phyloP scores from a whole-genome alignment of 2,113 vertebrate genomes.

The Egretta garzetta region DNA sequence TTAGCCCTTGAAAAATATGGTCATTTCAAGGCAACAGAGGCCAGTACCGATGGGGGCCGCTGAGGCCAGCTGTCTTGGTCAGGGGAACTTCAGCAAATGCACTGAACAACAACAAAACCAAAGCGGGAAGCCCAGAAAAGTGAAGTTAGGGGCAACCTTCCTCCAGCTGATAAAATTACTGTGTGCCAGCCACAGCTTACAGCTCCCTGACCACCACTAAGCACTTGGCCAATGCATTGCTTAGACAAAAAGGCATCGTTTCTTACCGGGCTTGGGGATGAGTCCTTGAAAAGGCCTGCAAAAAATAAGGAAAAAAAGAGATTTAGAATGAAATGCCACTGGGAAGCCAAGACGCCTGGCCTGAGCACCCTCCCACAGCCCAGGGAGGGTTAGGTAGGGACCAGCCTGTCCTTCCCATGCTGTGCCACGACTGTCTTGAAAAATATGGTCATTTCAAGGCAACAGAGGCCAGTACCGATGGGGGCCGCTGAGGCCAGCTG shows the following conservation, averaged over 20 bases:
- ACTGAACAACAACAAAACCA: neutral
- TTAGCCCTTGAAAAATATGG: neutral
- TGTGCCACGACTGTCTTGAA: accelerated
- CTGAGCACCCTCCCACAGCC: accelerated
- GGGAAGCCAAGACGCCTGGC: neutral
- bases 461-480: too few species aligned
- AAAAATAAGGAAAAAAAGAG: slow-evolving; percentile 39
- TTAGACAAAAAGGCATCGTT: neutral
- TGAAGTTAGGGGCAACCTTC: neutral
- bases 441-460: too few species aligned
- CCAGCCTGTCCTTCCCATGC: neutral
- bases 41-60: neutral
- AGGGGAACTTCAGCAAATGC: neutral
- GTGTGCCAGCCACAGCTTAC: neutral
- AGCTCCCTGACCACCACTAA: neutral
- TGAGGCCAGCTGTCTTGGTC: neutral
- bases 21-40: neutral
- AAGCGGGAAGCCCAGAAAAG: neutral
- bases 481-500: neutral
- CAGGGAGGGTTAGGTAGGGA: neutral
- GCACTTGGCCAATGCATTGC: neutral
- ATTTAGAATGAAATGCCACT: neutral
- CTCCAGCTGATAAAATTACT: neutral
- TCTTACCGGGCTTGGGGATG: slow-evolving; percentile 96
- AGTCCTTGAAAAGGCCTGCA: slow-evolving; percentile 98